Base-by-base conservation (phyloP, 2,113 vertebrate species). In the Jacana jacana region DNA sequence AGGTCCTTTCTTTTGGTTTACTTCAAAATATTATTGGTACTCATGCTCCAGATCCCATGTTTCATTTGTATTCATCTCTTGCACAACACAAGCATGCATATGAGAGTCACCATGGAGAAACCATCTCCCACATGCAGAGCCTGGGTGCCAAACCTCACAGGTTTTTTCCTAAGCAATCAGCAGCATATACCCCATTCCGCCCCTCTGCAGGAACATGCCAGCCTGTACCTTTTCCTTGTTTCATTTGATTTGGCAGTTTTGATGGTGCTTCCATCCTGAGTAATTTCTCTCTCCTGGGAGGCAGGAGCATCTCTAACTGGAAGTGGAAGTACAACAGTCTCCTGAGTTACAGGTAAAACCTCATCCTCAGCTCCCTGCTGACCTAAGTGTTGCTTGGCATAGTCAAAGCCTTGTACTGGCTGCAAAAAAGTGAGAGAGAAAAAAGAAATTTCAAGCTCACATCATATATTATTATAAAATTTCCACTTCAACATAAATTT, bases 381-480 rank as follows among this genome's bases (percentile, higher is more conserved):
- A 81, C 99, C 99, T 96, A 99, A 97, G 96, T 99, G 99, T 84
- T 99, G 99, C 96, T 99, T 99, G 93, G 99, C 99, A 76, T 99
- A 99, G 97, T 99, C 99, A 94, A 99, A 99, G 42, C 99, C 99
- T 98, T 99, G 99, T 39, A 99, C 99, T 27, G 99, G 99, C 99
- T 99, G 97, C 77, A 92, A 88, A 91, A 88, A 90, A 33, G 65
- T n/a, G 7, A 1, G 28, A 64, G 70, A 86, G 68, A 90, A 40
- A 86, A 85, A 69, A 92, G 42, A 91, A 13, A 25, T 78, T 91
- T 88, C 65, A 35, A 82, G 65, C 6, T 5, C 48, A 24, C 1
- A 0, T 68, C 63, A 72, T 64, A 81, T 7, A 18, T 42, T 27
- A 57, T 66, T 23, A 69, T 4, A 48, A 58, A 61, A 76, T 61